Evolutionary conservation across 2,888 invertebrate genomes (phyloP), one percentile per base, ranked within the genome.

Genomic region (Teinopalpus imperialis): DNA sequence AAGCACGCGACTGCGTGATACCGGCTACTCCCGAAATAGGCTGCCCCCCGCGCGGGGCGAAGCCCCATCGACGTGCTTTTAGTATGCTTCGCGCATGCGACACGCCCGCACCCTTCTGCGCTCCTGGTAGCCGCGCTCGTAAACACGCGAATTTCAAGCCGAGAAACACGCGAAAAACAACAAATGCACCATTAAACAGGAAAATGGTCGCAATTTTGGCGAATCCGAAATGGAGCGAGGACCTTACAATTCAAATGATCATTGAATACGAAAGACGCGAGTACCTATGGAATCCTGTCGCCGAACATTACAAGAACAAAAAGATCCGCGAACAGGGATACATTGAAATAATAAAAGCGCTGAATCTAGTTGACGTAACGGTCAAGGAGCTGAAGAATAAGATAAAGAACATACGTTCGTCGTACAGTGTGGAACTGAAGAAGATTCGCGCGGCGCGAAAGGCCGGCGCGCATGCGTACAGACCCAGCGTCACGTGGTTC

Each of bases 21-120:
- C 79, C 82, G 86, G 83, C 85, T 77, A 86, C 85, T 87, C 86
- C 87, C 85, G 85, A 86, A 86, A 86, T 86, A 87, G 82, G 80
- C 75, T 78, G 60, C 70, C 69, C 85, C 85, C 81, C 78, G 74
- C 79, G 74, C 77, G 69, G 71, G 72, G 69, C 66, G 67, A 74
- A 74, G 75, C 73, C 69, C 81, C 83, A 87, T 85, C 86, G 87
- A 86, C 88, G 87, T 88, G 88, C 88, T 88, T 87, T 88, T 88
- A 88, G 88, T 88, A 85, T 88, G 88, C 88, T 88, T 83, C 87
- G 87, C 88, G 88, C 88, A 87, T 88, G 88, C 88, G 87, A 81
- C 80, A 81, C 82, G 86, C 86, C 85, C 86, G 88, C 88, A 87
- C 85, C 79, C 83, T 81, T 80, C 80, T 81, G 74, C 68, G 81